Conservation (phyloP, 2,888 invertebrate species). For the Torymus auratus region DNA sequence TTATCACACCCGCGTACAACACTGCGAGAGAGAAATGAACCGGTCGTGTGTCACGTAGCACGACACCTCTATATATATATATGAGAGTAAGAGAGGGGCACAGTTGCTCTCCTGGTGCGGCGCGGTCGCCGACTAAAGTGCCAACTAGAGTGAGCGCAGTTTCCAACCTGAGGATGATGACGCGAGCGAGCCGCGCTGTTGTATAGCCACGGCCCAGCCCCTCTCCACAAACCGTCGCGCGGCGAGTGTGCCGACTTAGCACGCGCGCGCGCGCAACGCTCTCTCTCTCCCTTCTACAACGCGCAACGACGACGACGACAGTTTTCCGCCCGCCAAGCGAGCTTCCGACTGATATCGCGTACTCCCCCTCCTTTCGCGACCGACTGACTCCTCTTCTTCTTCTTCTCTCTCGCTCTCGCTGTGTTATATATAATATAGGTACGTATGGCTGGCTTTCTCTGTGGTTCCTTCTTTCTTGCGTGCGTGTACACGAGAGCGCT, state of each 20-base stretch:
- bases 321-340: constrained; percentile 43
- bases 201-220: too few relatives aligned
- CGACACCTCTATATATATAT: too few relatives aligned
- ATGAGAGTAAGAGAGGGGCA: constrained; percentile 1
- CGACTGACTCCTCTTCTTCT: not conserved
- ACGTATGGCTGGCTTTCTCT: too few relatives aligned
- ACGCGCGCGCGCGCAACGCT: constrained; percentile 13
- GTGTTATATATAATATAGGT: too few relatives aligned
- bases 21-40: too few relatives aligned
- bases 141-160: constrained; percentile 69
- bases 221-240: too few relatives aligned
- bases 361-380: constrained; percentile 1
- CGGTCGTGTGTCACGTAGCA: too few relatives aligned
- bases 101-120: constrained; percentile 66
- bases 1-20: too few relatives aligned
- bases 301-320: constrained; percentile 34
- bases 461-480: too few relatives aligned
- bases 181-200: constrained; percentile 24
- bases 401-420: not conserved
- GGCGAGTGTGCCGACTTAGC: not conserved
- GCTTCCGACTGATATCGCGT: constrained; percentile 41
- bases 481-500: too few relatives aligned
- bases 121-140: constrained; percentile 74
- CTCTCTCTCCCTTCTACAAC: constrained; percentile 39
- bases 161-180: constrained; percentile 73